Percentiles rank a stretch among this genome's conserved stretches.
These are phyloP conservation scores for Thamnaconus septentrionalis DNA, from an alignment of 2,113 vertebrate genomes.

Conservation along the genomic window DNA sequence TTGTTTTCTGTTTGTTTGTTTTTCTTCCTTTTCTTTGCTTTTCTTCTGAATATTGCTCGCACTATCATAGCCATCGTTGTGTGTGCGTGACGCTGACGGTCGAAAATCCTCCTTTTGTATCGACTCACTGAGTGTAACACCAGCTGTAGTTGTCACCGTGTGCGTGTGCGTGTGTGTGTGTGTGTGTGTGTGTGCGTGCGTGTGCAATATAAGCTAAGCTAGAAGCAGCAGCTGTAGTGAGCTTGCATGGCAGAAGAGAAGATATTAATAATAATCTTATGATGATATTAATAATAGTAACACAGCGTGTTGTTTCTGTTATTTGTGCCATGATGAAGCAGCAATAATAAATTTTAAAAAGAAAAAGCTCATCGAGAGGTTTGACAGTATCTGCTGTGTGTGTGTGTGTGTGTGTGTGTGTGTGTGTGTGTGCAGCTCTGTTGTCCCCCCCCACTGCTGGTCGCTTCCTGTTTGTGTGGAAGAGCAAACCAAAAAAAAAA, in stretches of 20 bases:
- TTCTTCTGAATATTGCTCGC: constrained; percentile 51
- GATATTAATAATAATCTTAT: constrained; percentile 53
- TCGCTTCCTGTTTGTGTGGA: constrained; percentile 24
- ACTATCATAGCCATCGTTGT: constrained; percentile 68
- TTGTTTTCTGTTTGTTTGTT: constrained; percentile 50
- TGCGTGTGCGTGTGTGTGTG: constrained; percentile 44
- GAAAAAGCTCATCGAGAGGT: too few relatives aligned
- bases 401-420: too few relatives aligned
- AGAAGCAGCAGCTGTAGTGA: constrained; percentile 76
- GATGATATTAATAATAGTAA: background rate
- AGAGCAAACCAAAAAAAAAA: constrained; percentile 46
- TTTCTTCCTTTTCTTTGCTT: background rate
- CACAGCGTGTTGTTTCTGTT: constrained; percentile 68
- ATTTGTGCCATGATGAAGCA: constrained; percentile 87
- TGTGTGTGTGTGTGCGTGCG: constrained; percentile 45
- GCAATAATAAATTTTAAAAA: constrained; percentile 76
- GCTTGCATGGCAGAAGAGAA: constrained; percentile 81
- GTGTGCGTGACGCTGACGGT: constrained; percentile 50
- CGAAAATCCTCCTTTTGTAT: constrained; percentile 70
- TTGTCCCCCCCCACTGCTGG: constrained; percentile 32
- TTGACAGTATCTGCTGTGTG: too few relatives aligned
- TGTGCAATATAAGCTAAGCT: constrained; percentile 65
- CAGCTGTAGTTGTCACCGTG: constrained; percentile 57
- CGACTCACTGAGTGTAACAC: constrained; percentile 43
- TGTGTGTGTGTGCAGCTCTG: too few relatives aligned